These are phyloP conservation scores for Subacronicta megacephala DNA, from an alignment of 2,888 invertebrate species.

Conservation along the genomic window DNA sequence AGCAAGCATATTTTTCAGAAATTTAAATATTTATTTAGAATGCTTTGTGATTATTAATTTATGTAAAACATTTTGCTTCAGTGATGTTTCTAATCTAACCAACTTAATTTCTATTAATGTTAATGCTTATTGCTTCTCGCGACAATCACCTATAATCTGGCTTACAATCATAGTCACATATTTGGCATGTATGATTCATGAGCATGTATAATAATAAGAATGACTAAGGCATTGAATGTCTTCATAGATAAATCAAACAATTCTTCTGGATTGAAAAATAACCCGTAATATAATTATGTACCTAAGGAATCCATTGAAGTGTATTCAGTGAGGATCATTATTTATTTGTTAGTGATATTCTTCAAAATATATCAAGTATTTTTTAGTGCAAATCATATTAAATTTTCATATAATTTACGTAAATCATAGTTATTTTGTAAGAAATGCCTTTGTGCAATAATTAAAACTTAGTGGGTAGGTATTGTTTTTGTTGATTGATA, in stretches of 20 bases:
- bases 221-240: conserved; percentile 55
- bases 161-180: conserved; percentile 40
- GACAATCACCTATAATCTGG: conserved; percentile 31
- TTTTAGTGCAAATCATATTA: conserved; percentile 55
- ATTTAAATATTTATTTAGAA: conserved; percentile 13
- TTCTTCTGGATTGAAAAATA: conserved; percentile 42
- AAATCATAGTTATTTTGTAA: conserved; percentile 47
- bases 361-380: conserved; percentile 46
- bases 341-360: conserved; percentile 49
- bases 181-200: conserved; percentile 54
- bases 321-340: conserved; percentile 48
- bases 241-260: conserved; percentile 45
- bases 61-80: conserved; percentile 14
- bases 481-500: conserved; percentile 48
- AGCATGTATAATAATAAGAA: conserved; percentile 45
- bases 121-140: conserved; percentile 39
- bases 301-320: conserved; percentile 55
- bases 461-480: conserved; percentile 49
- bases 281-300: conserved; percentile 47
- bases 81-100: conserved; percentile 9
- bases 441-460: conserved; percentile 68
- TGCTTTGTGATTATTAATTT: conserved; percentile 10
- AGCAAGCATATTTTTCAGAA: conserved; percentile 14
- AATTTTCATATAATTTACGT: conserved; percentile 40
- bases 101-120: conserved; percentile 32